Evolutionary conservation across 2,113 vertebrate genomes (phyloP), one percentile per base, ranked within the genome.

Genomic region (Cryptotis parvus): DNA sequence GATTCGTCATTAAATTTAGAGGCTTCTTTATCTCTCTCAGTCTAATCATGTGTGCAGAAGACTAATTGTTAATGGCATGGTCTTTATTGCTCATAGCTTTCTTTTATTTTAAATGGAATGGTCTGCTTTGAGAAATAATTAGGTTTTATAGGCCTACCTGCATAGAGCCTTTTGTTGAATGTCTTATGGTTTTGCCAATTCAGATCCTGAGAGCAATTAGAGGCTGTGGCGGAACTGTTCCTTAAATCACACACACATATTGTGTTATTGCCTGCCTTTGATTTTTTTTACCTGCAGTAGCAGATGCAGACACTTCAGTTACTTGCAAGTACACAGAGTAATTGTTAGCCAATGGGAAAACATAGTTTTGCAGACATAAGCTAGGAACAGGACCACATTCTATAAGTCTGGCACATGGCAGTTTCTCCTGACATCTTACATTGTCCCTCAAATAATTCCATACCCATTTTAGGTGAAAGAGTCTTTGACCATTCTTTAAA

Each of bases 101-200:
- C 97, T 98, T 98, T 98, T 97, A 91, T 98, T 98, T 98, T 98
- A 98, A 98, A 97, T 98, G 97, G 98, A 98, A 97, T 97, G 96
- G 97, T 96, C 96, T 97, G 97, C 98, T 98, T 98, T 98, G 97
- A 98, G 97, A 98, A 97, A 98, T 99, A 99, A 99, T 99, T 98
- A 98, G 98, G 97, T 98, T 99, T 99, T 98, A 98, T 99, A 98
- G 98, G 98, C 97, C 97, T 98, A 98, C 98, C 98, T 98, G 96
- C 97, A 98, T 96, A 81, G 33, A 97, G 87, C 93, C 97, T 97
- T 98, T 98, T 98, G 96, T 97, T 97, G 96, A 97, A 97, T 96
- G 97, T 97, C 97, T 98, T 97, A 96, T 55, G 89, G 94, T 98
- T 99, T 98, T 98, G 98, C 98, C 98, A 97, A 96, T 98, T 96